Percentiles rank a stretch among this genome's conserved stretches.
phyloP scores from a whole-genome alignment of 2,888 invertebrate species.

The Mongoloraphidia duomilia region DNA sequence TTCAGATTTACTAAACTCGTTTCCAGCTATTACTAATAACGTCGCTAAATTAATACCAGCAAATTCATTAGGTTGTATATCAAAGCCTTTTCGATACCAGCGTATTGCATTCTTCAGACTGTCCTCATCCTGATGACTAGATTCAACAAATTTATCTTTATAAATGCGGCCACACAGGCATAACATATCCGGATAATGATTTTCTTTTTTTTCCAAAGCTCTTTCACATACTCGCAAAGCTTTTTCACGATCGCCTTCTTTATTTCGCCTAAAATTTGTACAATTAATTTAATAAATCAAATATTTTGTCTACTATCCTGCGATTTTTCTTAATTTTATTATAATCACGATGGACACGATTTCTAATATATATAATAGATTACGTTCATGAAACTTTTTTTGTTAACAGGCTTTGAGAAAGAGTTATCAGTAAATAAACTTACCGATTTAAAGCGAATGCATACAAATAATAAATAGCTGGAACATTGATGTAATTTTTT shows the following conservation, averaged over 20 bases:
- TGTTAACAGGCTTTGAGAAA: conserved; percentile 13
- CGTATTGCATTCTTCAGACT: conserved; percentile 85
- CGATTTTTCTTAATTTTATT: too few species aligned
- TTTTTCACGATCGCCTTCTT: conserved; percentile 85
- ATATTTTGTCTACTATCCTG: too few species aligned
- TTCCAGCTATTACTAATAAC: conserved; percentile 87
- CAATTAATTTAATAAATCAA: background rate
- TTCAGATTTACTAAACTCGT: conserved; percentile 83
- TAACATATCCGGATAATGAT: conserved; percentile 91
- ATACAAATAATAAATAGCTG: conserved; percentile 83
- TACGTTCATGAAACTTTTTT: background rate
- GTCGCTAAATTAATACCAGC: conserved; percentile 98
- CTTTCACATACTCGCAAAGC: conserved; percentile 84
- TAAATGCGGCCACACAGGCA: conserved; percentile 96
- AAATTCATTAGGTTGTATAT: conserved; percentile 97
- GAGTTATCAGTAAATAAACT: conserved; percentile 7
- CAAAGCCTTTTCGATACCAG: conserved; percentile 96
- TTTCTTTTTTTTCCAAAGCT: conserved; percentile 84
- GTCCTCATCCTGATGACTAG: conserved; percentile 74
- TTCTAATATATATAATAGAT: too few species aligned
- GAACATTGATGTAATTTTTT: conserved; percentile 75
- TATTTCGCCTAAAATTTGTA: conserved; percentile 56
- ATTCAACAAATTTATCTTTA: conserved; percentile 94
- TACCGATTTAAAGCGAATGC: conserved; percentile 92
- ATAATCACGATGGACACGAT: too few species aligned